Base-by-base conservation (phyloP, 64 coral and sea anemone species). In the Orbicella faveolata region DNA sequence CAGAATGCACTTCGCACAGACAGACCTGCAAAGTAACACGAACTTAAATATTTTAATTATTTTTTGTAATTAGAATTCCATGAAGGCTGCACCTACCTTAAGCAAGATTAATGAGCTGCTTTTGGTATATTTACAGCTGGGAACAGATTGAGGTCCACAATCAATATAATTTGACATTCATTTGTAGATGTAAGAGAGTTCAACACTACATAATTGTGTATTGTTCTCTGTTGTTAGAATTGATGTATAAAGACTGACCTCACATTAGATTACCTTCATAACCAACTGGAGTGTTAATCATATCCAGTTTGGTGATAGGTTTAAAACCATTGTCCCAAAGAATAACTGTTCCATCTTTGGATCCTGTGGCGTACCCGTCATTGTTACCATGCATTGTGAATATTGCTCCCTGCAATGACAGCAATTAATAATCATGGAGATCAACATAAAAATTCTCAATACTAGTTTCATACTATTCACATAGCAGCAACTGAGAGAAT, bases 361-460 rank as follows among this genome's bases (percentile, higher is more conserved):
- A 98, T n/a, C 96, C 96, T 79, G 93, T 93, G 0, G 96, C 96
- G 93, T 90, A 98, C 13, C 96, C 96, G 91, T 98, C 90, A 84
- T 35, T 75, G 77, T 90, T 91, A 4, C 83, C 54, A 88, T 95
- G 91, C 61, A 98, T 98, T 19, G 88, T 95, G 70, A 98, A 98
- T 63, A 98, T 81, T 37, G 96, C 96, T 88, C 93, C 96, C 96
- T 98, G 66, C 14, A 20, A 86, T 48, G 36, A 86, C 23, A 74
- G 67, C 36, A 16, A 6, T 59, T 34, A 54, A 15, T 21, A 5
- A 59, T 20, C 10, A 76, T 92, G 17, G 63, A 82, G 9, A 19
- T 82, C 16, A 34, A 63, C 18, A 1, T 21, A 52, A 20, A 23
- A 21, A 16, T 78, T 78, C 19, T 78, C 37, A 9, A 20, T 6